Evolutionary conservation across 2,888 invertebrate genomes (phyloP), one percentile per base, ranked within the genome.

Genomic region (Hoplodrina ambigua): DNA sequence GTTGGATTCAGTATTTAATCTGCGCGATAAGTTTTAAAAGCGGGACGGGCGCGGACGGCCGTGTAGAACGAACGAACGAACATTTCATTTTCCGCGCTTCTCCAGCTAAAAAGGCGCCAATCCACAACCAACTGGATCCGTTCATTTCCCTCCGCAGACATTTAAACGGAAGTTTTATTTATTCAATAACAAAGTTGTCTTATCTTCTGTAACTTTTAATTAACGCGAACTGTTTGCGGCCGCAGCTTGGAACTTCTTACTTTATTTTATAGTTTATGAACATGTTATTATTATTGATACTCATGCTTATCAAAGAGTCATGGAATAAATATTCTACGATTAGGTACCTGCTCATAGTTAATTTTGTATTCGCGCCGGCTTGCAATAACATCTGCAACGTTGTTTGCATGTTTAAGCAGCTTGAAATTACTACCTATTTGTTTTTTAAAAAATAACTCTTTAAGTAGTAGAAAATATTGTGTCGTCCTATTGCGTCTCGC

Each of bases 121-220:
- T 80, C 61, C 74, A 33, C 75, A 66, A 37, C 64, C 61, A 69
- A 78, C 85, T 82, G 78, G 79, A 81, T 84, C 81, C 78, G 85
- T 86, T 86, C 79, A 85, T 86, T 86, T 83, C 79, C 76, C 74
- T 81, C 75, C 72, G 69, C 75, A 82, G 70, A 82, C 82, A 85
- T 86, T 87, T 81, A 85, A 89, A 86, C 86, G 81, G 80, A 87
- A 88, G 78, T 86, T 88, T 88, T 90, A 88, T 90, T 91, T 90
- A 91, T 91, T 90, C 84, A 91, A 90, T 90, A 90, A 91, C 87
- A 85, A 86, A 86, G 86, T 90, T 86, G 86, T 81, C 80, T 87
- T 87, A 87, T 90, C 89, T 88, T 81, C 69, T 58, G 71, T 79
- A 88, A 91, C 82, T 92, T 92, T 90, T 92, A 92, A 93, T 92